A percentile compares a stretch with the other conserved stretches of the same genome.
phyloP scores from a whole-genome alignment of 2,888 invertebrate genomes.

The Brenthis daphne region DNA sequence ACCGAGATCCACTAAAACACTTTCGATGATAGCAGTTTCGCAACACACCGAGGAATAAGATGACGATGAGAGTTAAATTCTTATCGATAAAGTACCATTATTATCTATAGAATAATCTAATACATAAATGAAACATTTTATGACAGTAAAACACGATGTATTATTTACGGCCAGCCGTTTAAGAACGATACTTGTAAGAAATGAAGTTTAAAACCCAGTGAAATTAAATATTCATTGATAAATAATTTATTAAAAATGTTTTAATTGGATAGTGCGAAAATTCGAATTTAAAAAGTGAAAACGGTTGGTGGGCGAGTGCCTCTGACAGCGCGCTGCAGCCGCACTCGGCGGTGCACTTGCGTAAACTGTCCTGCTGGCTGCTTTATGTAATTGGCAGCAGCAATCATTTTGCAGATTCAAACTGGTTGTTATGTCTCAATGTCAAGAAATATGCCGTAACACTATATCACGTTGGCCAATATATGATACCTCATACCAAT shows the following conservation, averaged over 20 bases:
- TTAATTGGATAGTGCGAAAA: conserved; percentile 9
- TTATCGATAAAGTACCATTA: conserved; percentile 56
- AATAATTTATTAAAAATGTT: conserved; percentile 11
- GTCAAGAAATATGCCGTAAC: conserved; percentile 41
- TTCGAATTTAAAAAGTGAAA: conserved; percentile 29
- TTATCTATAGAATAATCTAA: conserved; percentile 42
- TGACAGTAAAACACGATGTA: background rate
- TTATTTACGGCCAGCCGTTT: background rate
- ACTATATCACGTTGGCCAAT: conserved; percentile 14
- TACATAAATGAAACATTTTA: conserved; percentile 8
- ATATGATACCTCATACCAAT: background rate
- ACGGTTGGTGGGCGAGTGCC: conserved; percentile 39
- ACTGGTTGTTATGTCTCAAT: conserved; percentile 50
- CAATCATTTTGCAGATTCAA: conserved; percentile 55
- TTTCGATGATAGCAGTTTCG: conserved; percentile 45
- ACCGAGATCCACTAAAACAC: conserved; percentile 4
- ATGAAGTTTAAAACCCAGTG: background rate
- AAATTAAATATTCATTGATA: conserved; percentile 7
- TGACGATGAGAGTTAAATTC: conserved; percentile 35
- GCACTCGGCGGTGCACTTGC: conserved; percentile 53
- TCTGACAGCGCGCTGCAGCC: conserved; percentile 39
- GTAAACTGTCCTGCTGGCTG: conserved; percentile 56
- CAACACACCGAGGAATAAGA: conserved; percentile 44
- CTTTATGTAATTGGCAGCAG: conserved; percentile 59
- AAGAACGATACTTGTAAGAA: background rate